These are phyloP conservation scores for Drosophila acutilabella DNA, from an alignment of 2,888 invertebrate genomes.

Conservation along the genomic window DNA sequence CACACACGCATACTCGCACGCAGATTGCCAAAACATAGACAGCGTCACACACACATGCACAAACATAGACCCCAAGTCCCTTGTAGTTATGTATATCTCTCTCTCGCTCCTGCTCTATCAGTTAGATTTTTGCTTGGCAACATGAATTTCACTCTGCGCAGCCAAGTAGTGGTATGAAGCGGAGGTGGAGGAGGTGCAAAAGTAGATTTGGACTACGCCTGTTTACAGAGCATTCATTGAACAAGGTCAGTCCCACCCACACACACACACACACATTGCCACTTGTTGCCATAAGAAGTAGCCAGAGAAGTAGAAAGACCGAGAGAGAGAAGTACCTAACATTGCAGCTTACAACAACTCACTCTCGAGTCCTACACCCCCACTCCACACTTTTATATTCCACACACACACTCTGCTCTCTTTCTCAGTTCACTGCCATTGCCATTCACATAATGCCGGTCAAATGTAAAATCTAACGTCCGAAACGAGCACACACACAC, in stretches of 20 bases:
- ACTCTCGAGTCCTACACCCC: background rate
- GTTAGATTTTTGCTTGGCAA: conserved; percentile 48
- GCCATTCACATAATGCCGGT: conserved; percentile 64
- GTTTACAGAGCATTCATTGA: conserved; percentile 49
- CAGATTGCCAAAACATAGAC: background rate
- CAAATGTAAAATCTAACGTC: conserved; percentile 67
- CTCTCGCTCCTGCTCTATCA: conserved; percentile 38
- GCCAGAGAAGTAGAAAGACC: conserved; percentile 2
- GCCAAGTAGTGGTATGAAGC: conserved; percentile 24
- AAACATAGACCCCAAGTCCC: conserved; percentile 19
- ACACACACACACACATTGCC: conserved; percentile 1
- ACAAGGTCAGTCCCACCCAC: conserved; percentile 58
- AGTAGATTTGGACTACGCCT: conserved; percentile 14
- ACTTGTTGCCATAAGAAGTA: background rate
- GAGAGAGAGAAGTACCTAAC: conserved; percentile 24
- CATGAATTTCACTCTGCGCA: conserved; percentile 41
- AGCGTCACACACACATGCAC: background rate
- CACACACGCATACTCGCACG: background rate
- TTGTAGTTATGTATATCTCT: conserved; percentile 9
- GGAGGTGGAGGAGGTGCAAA: background rate
- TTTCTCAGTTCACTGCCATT: conserved; percentile 15
- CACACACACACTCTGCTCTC: background rate
- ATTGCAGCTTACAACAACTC: conserved; percentile 17
- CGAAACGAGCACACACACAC: conserved; percentile 21
- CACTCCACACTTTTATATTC: background rate